phyloP scores from a whole-genome alignment of 2,113 vertebrate genomes.

The Callorhinus ursinus region DNA sequence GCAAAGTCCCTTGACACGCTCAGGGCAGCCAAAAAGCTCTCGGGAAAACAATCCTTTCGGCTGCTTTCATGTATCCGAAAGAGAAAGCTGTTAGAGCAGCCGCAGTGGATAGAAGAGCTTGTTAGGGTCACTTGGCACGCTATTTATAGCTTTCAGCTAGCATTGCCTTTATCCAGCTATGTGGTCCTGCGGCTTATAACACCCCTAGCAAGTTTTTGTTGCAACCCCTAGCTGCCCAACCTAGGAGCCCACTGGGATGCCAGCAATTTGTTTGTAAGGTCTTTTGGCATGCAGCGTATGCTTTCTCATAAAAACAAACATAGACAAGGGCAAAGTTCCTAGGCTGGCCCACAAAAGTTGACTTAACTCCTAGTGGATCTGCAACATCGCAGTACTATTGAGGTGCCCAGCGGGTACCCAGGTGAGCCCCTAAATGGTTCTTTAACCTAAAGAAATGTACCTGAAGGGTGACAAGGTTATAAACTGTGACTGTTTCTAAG shows the following conservation, averaged over 20 bases:
- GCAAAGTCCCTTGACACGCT: slow-evolving; percentile 37
- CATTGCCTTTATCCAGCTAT: not conserved
- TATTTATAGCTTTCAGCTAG: slow-evolving; percentile 62
- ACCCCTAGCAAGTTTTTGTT: not conserved
- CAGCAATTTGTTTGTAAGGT: not conserved
- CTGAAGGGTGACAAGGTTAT: not conserved
- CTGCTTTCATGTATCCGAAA: slow-evolving; percentile 69
- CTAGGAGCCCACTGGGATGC: not conserved
- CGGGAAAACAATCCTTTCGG: slow-evolving; percentile 75
- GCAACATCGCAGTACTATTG: not conserved
- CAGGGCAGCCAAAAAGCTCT: slow-evolving; percentile 45
- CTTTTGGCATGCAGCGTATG: not conserved
- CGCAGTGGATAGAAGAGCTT: slow-evolving; percentile 53
- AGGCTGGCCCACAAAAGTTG: not conserved
- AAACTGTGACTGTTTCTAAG: not conserved
- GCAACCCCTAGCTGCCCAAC: not conserved
- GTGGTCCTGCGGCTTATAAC: not conserved
- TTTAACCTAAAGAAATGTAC: not conserved
- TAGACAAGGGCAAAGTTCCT: not conserved
- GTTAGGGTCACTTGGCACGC: slow-evolving; percentile 55
- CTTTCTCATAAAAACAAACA: not conserved
- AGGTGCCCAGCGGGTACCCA: not conserved
- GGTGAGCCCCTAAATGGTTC: not conserved
- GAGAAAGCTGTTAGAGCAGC: slow-evolving; percentile 67
- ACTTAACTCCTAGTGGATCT: not conserved